Evolutionary conservation across 2,113 vertebrate species (phyloP), one percentile per base, ranked within the genome.

Genomic region (Chaetorhynchus papuensis): DNA sequence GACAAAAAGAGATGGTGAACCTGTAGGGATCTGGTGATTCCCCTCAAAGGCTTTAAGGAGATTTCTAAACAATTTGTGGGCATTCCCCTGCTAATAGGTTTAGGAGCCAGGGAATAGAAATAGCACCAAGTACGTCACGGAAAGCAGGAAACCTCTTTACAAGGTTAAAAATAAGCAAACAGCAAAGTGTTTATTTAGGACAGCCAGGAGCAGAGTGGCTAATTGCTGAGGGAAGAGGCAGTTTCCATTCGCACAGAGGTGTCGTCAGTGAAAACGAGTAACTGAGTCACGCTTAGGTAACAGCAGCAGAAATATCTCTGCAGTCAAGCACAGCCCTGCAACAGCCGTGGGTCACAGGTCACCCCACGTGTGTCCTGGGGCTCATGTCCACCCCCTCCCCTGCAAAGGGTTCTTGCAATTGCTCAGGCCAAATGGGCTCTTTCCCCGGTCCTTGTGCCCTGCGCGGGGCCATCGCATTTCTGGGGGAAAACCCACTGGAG

Each of bases 111-210:
- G 65, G 88, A 52, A 33, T 79, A 60, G 63, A 93, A 97, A 96
- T 95, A 96, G 80, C 72, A 16, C 10, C 65, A 8, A 61, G 69
- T 33, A 90, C 72, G 3, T 93, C 94, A 96, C 0, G 80, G 96
- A 96, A 96, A 96, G 64, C 5, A 23, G 88, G 93, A 97, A 96
- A 94, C 94, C 83, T 95, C 96, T 87, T 97, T 90, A 44, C 15
- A 1, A 19, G 57, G 92, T 72, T 96, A 90, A 96, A 94, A 96
- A 96, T 96, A 97, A 95, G 82, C 86, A 93, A 87, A 33, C 24
- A 66, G 87, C 75, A 44, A n/a, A 64, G 88, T 3, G 0, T 65
- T 90, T 76, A 71, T 93, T 95, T 92, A 75, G 90, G 89, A 71
- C 21, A 6, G 52, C 33, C 54, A 41, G 65, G 77, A 87, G 76